These are phyloP conservation scores for Pipa parva DNA, from an alignment of 2,113 vertebrate genomes.

Conservation along the genomic window DNA sequence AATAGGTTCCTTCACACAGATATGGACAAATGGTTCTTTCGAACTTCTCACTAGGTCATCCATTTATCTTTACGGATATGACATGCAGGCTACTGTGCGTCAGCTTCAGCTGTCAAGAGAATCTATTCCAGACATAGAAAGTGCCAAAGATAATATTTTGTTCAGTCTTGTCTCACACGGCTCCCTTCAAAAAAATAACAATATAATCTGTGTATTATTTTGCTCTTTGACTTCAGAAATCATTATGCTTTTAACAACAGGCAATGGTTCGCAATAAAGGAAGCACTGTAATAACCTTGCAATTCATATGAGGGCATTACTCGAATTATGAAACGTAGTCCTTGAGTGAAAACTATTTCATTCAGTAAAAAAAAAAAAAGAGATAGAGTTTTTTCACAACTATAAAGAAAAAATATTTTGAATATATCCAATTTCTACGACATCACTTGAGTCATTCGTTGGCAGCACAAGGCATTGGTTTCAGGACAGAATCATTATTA, in stretches of 20 bases:
- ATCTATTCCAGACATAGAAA: conserved; percentile 1
- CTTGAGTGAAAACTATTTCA: neutral
- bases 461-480: neutral
- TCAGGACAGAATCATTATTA: too few relatives aligned
- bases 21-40: neutral
- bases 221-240: neutral
- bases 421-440: neutral
- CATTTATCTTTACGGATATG: neutral
- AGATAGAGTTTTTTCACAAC: neutral
- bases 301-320: neutral
- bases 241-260: neutral
- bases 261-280: neutral
- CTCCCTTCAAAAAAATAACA: neutral
- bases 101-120: neutral
- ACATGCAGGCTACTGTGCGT: neutral
- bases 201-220: neutral
- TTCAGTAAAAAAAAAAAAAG: neutral
- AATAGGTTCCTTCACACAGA: neutral
- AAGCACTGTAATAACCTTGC: neutral
- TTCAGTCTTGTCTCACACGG: neutral
- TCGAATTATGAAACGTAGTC: neutral
- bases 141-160: conserved; percentile 4
- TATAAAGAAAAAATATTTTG: neutral
- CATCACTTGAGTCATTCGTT: neutral
- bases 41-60: neutral